These are phyloP conservation scores for Esox niger DNA, from an alignment of 2,113 vertebrate species.

Conservation along the genomic window DNA sequence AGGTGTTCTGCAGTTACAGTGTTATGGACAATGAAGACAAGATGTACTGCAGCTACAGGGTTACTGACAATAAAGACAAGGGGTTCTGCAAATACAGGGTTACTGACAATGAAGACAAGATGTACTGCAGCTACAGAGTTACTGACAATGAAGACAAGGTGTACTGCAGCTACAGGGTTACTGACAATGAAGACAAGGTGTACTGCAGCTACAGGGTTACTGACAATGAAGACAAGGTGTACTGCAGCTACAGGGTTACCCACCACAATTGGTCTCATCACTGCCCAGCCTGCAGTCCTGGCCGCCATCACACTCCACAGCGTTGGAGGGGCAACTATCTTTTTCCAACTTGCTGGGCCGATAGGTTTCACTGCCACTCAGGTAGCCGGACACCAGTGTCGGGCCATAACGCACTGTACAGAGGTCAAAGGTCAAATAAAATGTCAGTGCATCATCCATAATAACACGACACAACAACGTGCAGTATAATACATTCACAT, in stretches of 20 bases:
- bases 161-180: not conserved
- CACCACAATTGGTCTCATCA: constrained; percentile 44
- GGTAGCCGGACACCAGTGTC: not conserved
- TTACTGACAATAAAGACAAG: too few relatives aligned
- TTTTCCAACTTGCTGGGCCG: not conserved
- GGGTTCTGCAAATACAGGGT: too few relatives aligned
- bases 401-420: constrained; percentile 37
- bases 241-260: constrained; percentile 12
- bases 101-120: not conserved
- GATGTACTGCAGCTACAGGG: too few relatives aligned
- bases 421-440: constrained; percentile 2
- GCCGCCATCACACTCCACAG: constrained; percentile 32
- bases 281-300: constrained; percentile 42
- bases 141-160: not conserved
- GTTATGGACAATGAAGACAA: too few relatives aligned
- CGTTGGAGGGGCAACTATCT: constrained; percentile 20
- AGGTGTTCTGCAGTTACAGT: too few relatives aligned
- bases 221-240: too few relatives aligned
- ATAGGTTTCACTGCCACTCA: not conserved
- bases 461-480: not conserved
- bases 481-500: not conserved
- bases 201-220: not conserved
- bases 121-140: not conserved
- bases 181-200: too few relatives aligned
- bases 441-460: not conserved